Evolutionary conservation across 2,797 vertebrate species (phyloP).

Genomic region (Acrocephalus scirpaceus): DNA sequence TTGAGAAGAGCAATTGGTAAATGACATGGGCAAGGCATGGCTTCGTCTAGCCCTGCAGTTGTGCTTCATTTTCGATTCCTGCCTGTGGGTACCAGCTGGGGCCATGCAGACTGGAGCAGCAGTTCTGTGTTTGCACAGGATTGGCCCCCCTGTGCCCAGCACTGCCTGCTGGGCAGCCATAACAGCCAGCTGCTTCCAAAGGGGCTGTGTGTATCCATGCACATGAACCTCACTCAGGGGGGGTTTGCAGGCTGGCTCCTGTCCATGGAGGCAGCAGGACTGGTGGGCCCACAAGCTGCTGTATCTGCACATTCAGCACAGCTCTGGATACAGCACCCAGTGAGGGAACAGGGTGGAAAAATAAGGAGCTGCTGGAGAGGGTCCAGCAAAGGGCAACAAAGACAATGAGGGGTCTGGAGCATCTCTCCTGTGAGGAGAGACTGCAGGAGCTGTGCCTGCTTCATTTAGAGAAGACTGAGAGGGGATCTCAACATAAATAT

Average conservation of each 20-base stretch:
- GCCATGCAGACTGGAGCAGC: neutral
- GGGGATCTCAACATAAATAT: neutral
- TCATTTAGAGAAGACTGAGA: neutral
- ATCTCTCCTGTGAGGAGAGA: neutral
- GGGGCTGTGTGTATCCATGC: rapidly evolving
- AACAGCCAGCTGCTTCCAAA: rapidly evolving
- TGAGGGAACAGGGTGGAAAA: too few relatives aligned
- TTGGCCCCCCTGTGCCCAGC: neutral
- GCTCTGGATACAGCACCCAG: neutral
- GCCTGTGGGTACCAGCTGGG: rapidly evolving
- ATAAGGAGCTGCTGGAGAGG: neutral
- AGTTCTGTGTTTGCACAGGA: rapidly evolving
- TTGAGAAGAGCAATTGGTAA: neutral
- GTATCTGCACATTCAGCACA: rapidly evolving
- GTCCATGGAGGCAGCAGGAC: neutral
- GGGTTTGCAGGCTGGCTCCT: neutral
- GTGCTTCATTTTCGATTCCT: neutral
- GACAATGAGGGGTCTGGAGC: neutral
- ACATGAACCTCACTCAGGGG: rapidly evolving
- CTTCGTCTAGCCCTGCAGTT: neutral
- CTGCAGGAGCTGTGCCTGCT: neutral
- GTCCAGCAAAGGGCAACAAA: neutral
- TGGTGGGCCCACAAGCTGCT: neutral
- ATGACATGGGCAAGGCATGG: rapidly evolving
- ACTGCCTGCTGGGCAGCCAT: rapidly evolving